Evolutionary conservation across 2,888 invertebrate genomes (phyloP).

Genomic region (Boloria euphrosyne): DNA sequence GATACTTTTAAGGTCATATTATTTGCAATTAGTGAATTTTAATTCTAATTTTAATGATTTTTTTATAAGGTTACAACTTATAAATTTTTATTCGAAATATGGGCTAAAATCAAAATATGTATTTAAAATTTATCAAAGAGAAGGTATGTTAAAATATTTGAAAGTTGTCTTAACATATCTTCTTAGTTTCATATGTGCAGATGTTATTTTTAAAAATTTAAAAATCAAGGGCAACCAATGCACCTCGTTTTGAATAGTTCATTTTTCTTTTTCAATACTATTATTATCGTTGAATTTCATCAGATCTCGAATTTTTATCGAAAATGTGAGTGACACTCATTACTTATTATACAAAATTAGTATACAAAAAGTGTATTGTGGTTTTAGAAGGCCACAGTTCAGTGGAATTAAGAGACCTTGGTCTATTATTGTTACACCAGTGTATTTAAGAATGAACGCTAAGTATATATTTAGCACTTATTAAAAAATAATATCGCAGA

Average conservation of each 20-base stretch:
- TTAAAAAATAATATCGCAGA: no score
- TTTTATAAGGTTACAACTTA: no score
- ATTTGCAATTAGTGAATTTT: no score
- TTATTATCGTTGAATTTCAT: neutral
- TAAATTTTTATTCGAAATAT: no score
- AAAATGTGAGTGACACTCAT: neutral
- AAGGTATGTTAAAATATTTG: no score
- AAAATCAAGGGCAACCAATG: constrained; percentile 17
- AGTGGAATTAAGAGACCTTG: constrained; percentile 30
- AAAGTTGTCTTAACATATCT: no score
- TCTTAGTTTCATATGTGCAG: neutral
- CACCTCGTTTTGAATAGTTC: constrained; percentile 4
- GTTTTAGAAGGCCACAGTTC: constrained; percentile 31
- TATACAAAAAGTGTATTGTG: constrained; percentile 26
- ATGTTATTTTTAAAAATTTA: constrained; percentile 9
- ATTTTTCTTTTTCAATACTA: neutral
- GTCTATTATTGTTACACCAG: constrained; percentile 21
- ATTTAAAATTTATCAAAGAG: no score
- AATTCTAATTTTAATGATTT: no score
- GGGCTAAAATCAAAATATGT: no score
- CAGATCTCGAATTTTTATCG: neutral
- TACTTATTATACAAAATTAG: constrained; percentile 15
- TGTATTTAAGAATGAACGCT: constrained; percentile 5
- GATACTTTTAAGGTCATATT: no score
- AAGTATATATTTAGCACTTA: constrained; percentile 3